Percentiles rank a stretch among this genome's conserved stretches.
Conservation (phyloP, 2,888 invertebrate genomes). For the Entomobrya multifasciata region DNA sequence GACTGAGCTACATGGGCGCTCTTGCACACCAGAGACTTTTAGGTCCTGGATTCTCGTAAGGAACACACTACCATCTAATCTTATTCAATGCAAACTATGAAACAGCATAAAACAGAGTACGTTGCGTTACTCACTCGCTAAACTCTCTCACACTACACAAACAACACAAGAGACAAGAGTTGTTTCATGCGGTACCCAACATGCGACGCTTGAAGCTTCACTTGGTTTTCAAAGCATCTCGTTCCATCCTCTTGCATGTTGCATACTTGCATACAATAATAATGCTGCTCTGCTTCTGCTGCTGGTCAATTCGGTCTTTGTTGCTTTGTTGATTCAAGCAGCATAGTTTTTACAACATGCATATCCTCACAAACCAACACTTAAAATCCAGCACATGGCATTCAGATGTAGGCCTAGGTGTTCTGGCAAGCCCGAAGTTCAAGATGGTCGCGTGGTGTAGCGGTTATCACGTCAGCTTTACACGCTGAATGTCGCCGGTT, state of each 20-base stretch:
- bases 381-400: not conserved
- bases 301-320: not conserved
- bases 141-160: not conserved
- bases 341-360: not conserved
- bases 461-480: slow-evolving; percentile 79
- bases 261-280: no score
- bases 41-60: not conserved
- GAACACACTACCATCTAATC: not conserved
- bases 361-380: not conserved
- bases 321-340: not conserved
- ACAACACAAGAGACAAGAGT: not conserved
- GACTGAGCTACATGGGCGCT: slow-evolving; percentile 77
- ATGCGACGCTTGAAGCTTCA: not conserved
- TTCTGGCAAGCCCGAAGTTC: not conserved
- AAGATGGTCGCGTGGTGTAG: slow-evolving; percentile 77
- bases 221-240: not conserved
- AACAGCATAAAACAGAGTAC: not conserved
- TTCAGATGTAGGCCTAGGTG: not conserved
- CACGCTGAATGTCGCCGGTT: slow-evolving; percentile 79
- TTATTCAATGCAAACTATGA: not conserved
- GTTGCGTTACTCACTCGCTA: no score
- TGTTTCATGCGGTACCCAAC: not conserved
- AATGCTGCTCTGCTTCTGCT: not conserved
- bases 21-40: not conserved
- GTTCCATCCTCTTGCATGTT: no score